phyloP scores from a whole-genome alignment of 2,888 invertebrate genomes.

The Apantesis nais region DNA sequence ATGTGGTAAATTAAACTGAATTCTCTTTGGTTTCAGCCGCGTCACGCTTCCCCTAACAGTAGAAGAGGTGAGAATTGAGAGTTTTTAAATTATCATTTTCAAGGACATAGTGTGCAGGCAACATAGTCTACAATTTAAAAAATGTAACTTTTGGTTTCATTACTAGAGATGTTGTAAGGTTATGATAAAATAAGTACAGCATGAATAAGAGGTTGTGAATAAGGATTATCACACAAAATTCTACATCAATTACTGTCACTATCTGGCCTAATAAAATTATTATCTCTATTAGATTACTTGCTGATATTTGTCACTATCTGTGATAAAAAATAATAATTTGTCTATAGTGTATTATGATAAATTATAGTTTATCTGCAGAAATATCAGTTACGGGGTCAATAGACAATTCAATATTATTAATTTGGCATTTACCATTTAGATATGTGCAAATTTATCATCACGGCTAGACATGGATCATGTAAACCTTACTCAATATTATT shows the following conservation, averaged over 20 bases:
- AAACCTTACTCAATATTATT: too few relatives aligned
- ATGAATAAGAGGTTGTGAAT: background rate
- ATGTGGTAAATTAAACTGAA: constrained; percentile 32
- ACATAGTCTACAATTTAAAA: background rate
- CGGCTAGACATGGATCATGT: too few relatives aligned
- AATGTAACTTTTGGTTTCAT: constrained; percentile 7
- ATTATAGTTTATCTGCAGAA: background rate
- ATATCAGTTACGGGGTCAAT: background rate
- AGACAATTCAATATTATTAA: background rate
- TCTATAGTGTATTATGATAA: background rate
- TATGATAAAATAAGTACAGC: constrained; percentile 2
- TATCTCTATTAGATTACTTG: constrained; percentile 4
- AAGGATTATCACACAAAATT: background rate
- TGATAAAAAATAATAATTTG: constrained; percentile 11
- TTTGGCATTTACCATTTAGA: background rate
- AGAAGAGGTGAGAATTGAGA: constrained; percentile 92
- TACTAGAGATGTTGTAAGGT: constrained; percentile 2
- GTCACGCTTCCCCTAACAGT: constrained; percentile 98
- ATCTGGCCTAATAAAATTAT: constrained; percentile 8
- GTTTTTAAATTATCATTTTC: constrained; percentile 25
- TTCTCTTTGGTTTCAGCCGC: constrained; percentile 90
- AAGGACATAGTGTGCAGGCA: constrained; percentile 38
- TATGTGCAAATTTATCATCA: background rate
- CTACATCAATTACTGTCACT: constrained; percentile 9
- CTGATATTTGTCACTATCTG: constrained; percentile 8